These are phyloP conservation scores for Rhizoglyphus robini DNA, from an alignment of 1,140 invertebrate genomes.

Conservation along the genomic window DNA sequence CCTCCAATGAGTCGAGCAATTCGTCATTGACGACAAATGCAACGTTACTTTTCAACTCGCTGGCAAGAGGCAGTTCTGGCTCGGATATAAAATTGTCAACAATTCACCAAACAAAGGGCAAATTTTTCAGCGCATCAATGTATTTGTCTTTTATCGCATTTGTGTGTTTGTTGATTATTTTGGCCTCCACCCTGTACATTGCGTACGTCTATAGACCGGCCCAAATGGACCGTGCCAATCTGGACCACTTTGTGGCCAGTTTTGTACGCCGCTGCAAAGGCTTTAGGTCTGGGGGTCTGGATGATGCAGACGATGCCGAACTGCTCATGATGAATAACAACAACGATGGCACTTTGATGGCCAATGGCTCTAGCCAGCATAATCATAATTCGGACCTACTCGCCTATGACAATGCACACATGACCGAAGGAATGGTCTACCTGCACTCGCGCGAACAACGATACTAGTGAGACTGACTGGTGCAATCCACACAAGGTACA, in stretches of 20 bases:
- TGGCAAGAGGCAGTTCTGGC: too few species aligned
- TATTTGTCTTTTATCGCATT: neutral
- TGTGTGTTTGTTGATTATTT: neutral
- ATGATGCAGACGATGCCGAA: neutral
- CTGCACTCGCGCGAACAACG: too few species aligned
- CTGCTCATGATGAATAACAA: neutral
- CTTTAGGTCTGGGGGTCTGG: neutral
- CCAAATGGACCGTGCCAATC: neutral
- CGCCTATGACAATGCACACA: neutral
- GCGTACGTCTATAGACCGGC: neutral
- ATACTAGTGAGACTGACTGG: too few species aligned
- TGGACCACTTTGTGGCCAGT: neutral
- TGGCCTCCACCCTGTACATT: neutral
- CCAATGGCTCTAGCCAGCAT: neutral
- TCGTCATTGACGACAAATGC: too few species aligned
- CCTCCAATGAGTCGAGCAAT: too few species aligned
- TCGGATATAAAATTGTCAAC: too few species aligned
- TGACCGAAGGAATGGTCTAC: neutral
- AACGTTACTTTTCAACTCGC: too few species aligned
- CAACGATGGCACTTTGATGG: neutral
- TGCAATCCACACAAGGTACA: too few species aligned
- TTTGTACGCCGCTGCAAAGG: constrained; percentile 2
- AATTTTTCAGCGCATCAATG: neutral
- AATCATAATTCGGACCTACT: neutral
- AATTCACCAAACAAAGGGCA: neutral